phyloP scores from a whole-genome alignment of 2,888 invertebrate genomes.

The Druceiella hillmani region DNA sequence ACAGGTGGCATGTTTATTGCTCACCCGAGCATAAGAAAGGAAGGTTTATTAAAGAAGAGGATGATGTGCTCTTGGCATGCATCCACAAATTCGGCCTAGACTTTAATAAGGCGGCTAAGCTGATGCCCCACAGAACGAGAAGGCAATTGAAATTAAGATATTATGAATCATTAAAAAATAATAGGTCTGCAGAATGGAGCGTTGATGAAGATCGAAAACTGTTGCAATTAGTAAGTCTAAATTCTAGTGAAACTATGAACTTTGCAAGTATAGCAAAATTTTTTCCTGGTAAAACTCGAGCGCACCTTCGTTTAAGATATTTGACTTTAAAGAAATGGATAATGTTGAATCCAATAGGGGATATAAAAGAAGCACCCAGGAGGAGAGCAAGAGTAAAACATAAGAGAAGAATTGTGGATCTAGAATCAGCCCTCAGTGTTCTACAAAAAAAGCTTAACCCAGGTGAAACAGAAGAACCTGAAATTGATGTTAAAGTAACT shows the following conservation, averaged over 20 bases:
- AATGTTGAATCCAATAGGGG: conserved; percentile 39
- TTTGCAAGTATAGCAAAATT: conserved; percentile 43
- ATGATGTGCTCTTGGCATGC: conserved; percentile 57
- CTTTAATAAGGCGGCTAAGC: conserved; percentile 52
- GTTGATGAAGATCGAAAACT: conserved; percentile 56
- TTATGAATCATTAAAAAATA: conserved; percentile 39
- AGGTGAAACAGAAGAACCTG: no score
- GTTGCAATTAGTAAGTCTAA: conserved; percentile 44
- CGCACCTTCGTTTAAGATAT: conserved; percentile 57
- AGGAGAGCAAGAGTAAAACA: conserved; percentile 34
- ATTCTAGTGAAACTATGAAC: conserved; percentile 35
- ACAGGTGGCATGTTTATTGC: conserved; percentile 41
- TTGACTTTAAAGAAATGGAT: conserved; percentile 48
- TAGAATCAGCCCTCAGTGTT: no score
- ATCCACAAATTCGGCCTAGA: conserved; percentile 56
- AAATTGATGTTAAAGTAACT: no score
- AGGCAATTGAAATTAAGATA: conserved; percentile 58
- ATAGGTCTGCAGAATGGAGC: conserved; percentile 53
- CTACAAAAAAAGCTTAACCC: no score
- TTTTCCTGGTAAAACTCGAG: conserved; percentile 51
- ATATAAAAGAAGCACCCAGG: conserved; percentile 37
- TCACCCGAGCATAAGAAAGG: conserved; percentile 51
- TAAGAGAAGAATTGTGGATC: no score
- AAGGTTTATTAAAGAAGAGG: conserved; percentile 61
- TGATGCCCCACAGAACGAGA: conserved; percentile 57